Conservation (phyloP, 2,888 invertebrate genomes). For the Ariolimax columbianus region DNA sequence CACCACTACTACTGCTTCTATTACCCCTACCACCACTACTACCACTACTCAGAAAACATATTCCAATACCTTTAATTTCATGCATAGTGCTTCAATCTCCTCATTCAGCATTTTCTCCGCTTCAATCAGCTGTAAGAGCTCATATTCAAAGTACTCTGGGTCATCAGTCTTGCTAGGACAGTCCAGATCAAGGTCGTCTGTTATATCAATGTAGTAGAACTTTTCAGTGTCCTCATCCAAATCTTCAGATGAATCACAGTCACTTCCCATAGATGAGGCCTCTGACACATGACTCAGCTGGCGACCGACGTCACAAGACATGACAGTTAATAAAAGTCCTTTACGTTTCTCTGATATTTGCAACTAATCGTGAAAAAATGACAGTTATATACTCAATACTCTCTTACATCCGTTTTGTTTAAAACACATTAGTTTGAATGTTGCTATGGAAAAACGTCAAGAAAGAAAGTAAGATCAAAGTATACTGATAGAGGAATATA, state of each 20-base stretch:
- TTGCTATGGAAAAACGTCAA: background rate
- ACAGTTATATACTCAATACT: background rate
- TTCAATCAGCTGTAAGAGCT: conserved; percentile 93
- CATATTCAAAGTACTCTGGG: conserved; percentile 93
- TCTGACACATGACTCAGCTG: conserved; percentile 56
- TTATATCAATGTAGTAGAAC: conserved; percentile 68
- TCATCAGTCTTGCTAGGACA: conserved; percentile 85
- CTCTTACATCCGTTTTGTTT: too few species aligned
- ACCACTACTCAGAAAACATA: background rate
- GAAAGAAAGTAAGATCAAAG: background rate
- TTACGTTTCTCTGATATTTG: background rate
- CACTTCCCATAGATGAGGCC: conserved; percentile 53
- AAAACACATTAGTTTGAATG: too few species aligned
- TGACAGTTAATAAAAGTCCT: background rate
- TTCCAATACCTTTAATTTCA: conserved; percentile 83
- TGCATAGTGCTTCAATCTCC: conserved; percentile 92
- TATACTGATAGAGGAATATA: background rate
- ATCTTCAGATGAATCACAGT: conserved; percentile 53
- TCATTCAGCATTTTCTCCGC: conserved; percentile 89
- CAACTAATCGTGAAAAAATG: background rate
- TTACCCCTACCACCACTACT: too few species aligned
- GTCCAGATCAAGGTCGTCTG: conserved; percentile 87
- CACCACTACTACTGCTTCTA: too few species aligned
- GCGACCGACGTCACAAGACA: conserved; percentile 53
- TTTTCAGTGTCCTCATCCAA: conserved; percentile 68